Base-by-base conservation (phyloP, 2,888 invertebrate species). In the Elmis aenea region DNA sequence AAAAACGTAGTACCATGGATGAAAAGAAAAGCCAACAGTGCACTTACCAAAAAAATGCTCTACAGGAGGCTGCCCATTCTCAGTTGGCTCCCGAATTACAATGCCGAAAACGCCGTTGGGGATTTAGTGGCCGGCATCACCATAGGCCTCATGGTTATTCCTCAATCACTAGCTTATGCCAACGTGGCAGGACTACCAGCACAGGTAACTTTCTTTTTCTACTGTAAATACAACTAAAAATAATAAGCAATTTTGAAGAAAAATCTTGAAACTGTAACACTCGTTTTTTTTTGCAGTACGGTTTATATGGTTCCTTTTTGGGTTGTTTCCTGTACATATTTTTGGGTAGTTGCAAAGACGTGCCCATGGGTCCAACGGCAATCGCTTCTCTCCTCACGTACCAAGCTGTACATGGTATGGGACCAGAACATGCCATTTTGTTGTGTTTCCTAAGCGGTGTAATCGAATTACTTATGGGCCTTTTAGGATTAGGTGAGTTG, bases 101-200 rank as follows among this genome's bases (percentile, higher is more conserved):
- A 73, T 52, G 59, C 70, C 4, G 75, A 77, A 38, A 79, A 83
- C 67, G 82, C 88, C 4, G 67, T 89, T 30, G 88, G 91, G 5
- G 94, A 95, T 71, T 64, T 91, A 24, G 85, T 95, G 44, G 93
- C 94, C 3, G 93, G 93, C 34, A 70, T 94, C 38, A 92, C 93
- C 1, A 93, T 94, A 8, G 94, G 92, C 0, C 75, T 94, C 39
- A 94, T 93, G 1, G 91, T 94, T 35, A 91, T 95, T 54, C 94
- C 93, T 8, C 93, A 93, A 69, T 85, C 86, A 8, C 70, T 88
- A 40, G 88, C 88, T 6, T 88, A 88, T 67, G 76, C 85, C 14
- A 84, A 81, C 61, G 83, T 87, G 42, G 87, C 87, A 27, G 85
- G 85, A 11, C 69, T 88, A 43, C 84, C 86, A 32, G 75, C 84